Evolutionary conservation across 2,797 vertebrate species (phyloP), one percentile per base, ranked within the genome.

Genomic region (Oreonectes daqikongensis): DNA sequence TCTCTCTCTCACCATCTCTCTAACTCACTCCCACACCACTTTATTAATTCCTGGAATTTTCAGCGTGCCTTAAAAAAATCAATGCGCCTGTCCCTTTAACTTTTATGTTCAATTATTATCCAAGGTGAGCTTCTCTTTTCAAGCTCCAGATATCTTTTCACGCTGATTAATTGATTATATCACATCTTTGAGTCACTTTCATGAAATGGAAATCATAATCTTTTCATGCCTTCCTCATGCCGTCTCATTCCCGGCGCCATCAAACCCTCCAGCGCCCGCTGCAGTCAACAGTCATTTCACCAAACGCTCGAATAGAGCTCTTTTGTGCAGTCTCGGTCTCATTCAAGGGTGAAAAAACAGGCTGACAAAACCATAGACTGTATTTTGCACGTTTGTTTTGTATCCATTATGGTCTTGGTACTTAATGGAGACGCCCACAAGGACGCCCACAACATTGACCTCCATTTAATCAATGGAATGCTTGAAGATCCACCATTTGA

Each of bases 41-140:
- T 44, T 50, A 20, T 82, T 60, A 70, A 3, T 24, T 26, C 22
- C 18, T 53, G 11, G 46, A 22, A 53, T 71, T 46, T 75, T 72
- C 76, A 30, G 70, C 67, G 75, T 72, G 77, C 44, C 44, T 38
- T 28, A 20, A 35, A 77, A n/a, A 69, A 35, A 60, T 28, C 65
- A 69, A 38, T 69, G 42, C 11, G 15, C 57, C 30, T 50, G 22
- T 60, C 69, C 28, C 55, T 57, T 76, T 76, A 48, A 28, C 24
- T 65, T 48, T 74, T 52, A 77, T 52, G 75, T 69, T 69, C 15
- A 69, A 22, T 77, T 61, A 50, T 69, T 61, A 66, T 60, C 75
- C 75, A 77, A 77, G 66, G 75, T 77, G 48, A 77, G 55, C 53
- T 59, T 48, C 32, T 48, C 32, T 68, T 69, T 69, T 59, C n/a